phyloP scores from a whole-genome alignment of 2,797 vertebrate genomes.

The Gorsachius magnificus region DNA sequence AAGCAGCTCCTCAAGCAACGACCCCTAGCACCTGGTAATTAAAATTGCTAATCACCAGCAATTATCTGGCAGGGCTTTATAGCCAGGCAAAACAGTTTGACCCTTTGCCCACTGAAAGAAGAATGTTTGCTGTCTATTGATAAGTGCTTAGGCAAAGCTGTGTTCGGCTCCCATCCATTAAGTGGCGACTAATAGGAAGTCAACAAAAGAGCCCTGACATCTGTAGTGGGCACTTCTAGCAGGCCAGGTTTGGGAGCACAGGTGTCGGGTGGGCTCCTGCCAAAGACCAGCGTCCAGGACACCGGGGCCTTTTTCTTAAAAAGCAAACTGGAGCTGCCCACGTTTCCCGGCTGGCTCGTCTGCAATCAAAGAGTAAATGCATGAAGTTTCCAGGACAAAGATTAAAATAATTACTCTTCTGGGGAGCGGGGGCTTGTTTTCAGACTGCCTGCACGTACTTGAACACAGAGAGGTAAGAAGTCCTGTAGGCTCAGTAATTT shows the following conservation, averaged over 20 bases:
- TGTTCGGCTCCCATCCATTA: constrained; percentile 76
- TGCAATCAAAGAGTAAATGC: neutral
- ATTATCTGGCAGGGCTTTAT: constrained; percentile 82
- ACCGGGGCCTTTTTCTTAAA: neutral
- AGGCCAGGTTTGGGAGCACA: constrained; percentile 79
- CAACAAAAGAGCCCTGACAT: constrained; percentile 83
- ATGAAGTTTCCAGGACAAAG: constrained; percentile 22
- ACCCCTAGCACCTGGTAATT: constrained; percentile 87
- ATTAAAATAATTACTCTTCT: constrained; percentile 30
- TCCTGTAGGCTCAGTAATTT: neutral
- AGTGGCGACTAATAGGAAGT: constrained; percentile 78
- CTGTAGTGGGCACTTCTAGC: constrained; percentile 72
- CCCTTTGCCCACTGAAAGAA: constrained; percentile 80
- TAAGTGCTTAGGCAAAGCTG: constrained; percentile 78
- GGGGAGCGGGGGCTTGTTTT: neutral
- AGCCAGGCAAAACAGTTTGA: constrained; percentile 78
- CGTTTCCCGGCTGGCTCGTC: neutral
- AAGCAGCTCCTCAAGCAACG: constrained; percentile 49
- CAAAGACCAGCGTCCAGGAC: neutral
- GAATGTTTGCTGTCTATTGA: constrained; percentile 81
- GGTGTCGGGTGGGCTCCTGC: constrained; percentile 75
- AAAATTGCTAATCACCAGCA: constrained; percentile 90
- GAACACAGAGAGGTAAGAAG: neutral
- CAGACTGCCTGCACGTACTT: neutral
- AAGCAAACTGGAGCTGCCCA: neutral